Conservation (phyloP, 92 coral and sea anemone genomes). For the Siderastrea siderea region DNA sequence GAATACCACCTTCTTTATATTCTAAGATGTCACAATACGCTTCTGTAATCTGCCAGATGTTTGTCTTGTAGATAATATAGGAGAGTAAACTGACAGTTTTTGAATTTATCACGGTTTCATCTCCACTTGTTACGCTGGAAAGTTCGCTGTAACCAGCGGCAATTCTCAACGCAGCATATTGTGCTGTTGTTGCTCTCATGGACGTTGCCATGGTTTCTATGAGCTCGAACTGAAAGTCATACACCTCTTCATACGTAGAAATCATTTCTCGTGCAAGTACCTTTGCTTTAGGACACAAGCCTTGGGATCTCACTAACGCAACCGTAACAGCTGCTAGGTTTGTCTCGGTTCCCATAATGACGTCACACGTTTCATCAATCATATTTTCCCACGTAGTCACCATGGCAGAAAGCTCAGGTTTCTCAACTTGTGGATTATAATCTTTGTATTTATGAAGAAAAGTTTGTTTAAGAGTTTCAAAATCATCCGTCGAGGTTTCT, state of each 20-base stretch:
- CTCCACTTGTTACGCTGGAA: not conserved
- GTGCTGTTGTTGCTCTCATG: slow-evolving; percentile 38
- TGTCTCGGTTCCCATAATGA: not conserved
- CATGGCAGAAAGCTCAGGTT: slow-evolving; percentile 51
- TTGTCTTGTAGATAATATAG: slow-evolving; percentile 32
- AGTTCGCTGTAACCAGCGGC: slow-evolving; percentile 31
- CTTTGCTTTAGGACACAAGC: slow-evolving; percentile 49
- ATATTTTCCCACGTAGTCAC: slow-evolving; percentile 9
- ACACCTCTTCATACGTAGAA: slow-evolving; percentile 38
- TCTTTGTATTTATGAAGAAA: slow-evolving; percentile 21
- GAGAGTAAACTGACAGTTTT: slow-evolving; percentile 7
- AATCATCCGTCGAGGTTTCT: slow-evolving; percentile 5
- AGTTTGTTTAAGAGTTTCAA: slow-evolving; percentile 27
- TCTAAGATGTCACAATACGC: slow-evolving; percentile 41
- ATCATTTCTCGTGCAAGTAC: slow-evolving; percentile 46
- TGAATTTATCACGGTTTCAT: slow-evolving; percentile 10
- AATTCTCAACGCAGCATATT: slow-evolving; percentile 41
- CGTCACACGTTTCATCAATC: slow-evolving; percentile 29
- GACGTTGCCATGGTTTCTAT: slow-evolving; percentile 57
- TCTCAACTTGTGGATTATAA: slow-evolving; percentile 42
- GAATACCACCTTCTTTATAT: slow-evolving; percentile 57
- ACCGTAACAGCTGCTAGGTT: slow-evolving; percentile 1
- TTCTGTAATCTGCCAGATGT: slow-evolving; percentile 37
- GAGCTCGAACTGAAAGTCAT: slow-evolving; percentile 65
- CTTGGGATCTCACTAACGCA: not conserved